These are phyloP conservation scores for Acipenser oxyrinchus DNA, from an alignment of 2,797 vertebrate genomes.

Conservation along the genomic window DNA sequence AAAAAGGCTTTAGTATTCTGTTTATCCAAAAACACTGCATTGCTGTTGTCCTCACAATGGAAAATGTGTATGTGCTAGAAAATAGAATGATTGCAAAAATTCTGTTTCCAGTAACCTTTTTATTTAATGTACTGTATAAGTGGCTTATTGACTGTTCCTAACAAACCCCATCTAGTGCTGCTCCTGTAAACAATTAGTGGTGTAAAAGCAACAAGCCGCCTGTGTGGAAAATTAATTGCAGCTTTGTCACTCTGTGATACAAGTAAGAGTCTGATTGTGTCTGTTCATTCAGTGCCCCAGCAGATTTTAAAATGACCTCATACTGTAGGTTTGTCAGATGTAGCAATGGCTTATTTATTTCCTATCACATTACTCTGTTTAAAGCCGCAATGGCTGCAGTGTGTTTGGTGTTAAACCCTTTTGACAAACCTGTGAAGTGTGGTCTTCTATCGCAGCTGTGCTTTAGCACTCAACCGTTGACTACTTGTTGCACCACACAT, in stretches of 20 bases:
- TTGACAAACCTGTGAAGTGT: too few relatives aligned
- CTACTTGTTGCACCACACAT: too few relatives aligned
- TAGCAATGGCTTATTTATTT: not conserved
- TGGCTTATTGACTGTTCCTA: slow-evolving; percentile 29
- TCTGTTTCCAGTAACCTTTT: slow-evolving; percentile 69
- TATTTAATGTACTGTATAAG: slow-evolving; percentile 65
- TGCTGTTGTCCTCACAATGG: slow-evolving; percentile 34
- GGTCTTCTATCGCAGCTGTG: too few relatives aligned
- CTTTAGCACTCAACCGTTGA: too few relatives aligned
- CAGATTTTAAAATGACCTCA: not conserved
- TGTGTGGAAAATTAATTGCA: slow-evolving; percentile 68
- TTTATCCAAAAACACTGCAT: too few relatives aligned
- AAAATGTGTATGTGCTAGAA: slow-evolving; percentile 59
- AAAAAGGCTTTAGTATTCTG: too few relatives aligned
- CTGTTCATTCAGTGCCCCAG: not conserved
- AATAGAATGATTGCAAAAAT: slow-evolving; percentile 52
- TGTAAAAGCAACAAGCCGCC: slow-evolving; percentile 40
- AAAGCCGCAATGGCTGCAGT: not conserved
- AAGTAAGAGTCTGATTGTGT: not conserved
- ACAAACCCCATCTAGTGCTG: slow-evolving; percentile 6
- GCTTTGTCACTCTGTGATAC: slow-evolving; percentile 52
- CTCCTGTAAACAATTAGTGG: slow-evolving; percentile 43
- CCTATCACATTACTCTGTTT: not conserved
- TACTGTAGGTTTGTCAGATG: too few relatives aligned
- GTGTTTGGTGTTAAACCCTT: not conserved